Conservation (phyloP, 2,113 vertebrate species). For the Urocolius indicus region DNA sequence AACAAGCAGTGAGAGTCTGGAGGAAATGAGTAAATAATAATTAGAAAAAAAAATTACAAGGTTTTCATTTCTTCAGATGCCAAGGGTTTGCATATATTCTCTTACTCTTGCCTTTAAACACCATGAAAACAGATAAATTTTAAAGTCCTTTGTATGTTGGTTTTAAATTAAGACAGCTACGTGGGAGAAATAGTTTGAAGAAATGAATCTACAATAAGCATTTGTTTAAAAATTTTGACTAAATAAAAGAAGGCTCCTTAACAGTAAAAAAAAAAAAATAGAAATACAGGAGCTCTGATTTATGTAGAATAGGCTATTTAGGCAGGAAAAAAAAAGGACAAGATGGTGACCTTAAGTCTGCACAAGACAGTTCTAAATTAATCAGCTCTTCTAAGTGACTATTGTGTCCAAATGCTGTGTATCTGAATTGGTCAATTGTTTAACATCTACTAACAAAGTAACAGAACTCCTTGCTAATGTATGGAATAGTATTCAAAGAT, state of each 20-base stretch:
- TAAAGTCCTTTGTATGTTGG: neutral
- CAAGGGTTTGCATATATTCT: neutral
- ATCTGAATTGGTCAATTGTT: neutral
- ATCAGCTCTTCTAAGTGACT: neutral
- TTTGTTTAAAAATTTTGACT: conserved; percentile 13
- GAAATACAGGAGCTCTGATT: conserved; percentile 14
- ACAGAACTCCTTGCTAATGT: neutral
- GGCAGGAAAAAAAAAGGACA: neutral
- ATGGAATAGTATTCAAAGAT: neutral
- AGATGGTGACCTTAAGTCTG: neutral
- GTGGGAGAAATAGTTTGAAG: neutral
- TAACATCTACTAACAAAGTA: neutral
- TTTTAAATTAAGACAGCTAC: neutral
- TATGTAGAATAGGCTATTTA: neutral
- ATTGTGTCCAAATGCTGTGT: neutral
- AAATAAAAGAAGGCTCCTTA: conserved; percentile 24
- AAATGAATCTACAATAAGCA: neutral
- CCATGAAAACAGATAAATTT: neutral
- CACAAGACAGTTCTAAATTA: neutral
- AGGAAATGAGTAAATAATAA: neutral
- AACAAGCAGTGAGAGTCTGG: neutral
- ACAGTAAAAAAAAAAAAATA: neutral
- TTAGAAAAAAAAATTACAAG: neutral
- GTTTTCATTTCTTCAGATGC: neutral
- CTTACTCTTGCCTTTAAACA: neutral